Evolutionary conservation across 2,113 vertebrate species (phyloP), one percentile per base, ranked within the genome.

Genomic region (Xenopus borealis): DNA sequence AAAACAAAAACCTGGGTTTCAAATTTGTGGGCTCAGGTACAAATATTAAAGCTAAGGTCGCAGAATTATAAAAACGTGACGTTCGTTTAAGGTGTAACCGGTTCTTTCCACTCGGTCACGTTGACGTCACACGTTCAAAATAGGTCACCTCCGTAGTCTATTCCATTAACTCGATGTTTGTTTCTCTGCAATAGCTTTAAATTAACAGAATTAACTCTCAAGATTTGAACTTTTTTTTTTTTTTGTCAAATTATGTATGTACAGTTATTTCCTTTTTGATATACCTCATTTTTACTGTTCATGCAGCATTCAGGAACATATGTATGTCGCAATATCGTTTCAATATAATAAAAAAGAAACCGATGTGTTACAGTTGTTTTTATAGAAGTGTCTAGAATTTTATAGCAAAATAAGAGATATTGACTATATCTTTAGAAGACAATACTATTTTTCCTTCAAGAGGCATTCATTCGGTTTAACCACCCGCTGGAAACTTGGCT

Each of bases 331-430:
- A 70, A 76, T 76, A 76, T 76, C 30, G 52, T 76, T 50, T 70
- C 30, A 70, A 69, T 64, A 76, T 64, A 69, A 76, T 63, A 69
- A 76, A 50, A n/a, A 69, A 53, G 13, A 78, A 84, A 88, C 86
- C 84, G 83, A 88, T 89, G 91, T 62, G 66, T 64, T 70, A 50
- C 61, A 63, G 23, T 70, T 44, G 53, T 70, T 76, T 27, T 64
- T 57, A 63, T 64, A 76, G 61, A 57, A 52, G 57, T 58, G 30
- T 76, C 46, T 63, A 63, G 58, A 75, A 62, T 62, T 57, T 62
- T 63, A 40, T 75, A 45, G 16, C 45, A 64, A 55, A n/a, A 55
- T 16, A 13, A 55, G 53, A 55, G 53, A 55, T 16, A 55, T 55
- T n/a, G 53, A 55, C 53, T 55, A 55, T n/a, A 55, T 55, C 17